A percentile compares a stretch with the other conserved stretches of the same genome.
These are phyloP conservation scores for Hololepta plana DNA, from an alignment of 2,888 invertebrate genomes.

Conservation along the genomic window DNA sequence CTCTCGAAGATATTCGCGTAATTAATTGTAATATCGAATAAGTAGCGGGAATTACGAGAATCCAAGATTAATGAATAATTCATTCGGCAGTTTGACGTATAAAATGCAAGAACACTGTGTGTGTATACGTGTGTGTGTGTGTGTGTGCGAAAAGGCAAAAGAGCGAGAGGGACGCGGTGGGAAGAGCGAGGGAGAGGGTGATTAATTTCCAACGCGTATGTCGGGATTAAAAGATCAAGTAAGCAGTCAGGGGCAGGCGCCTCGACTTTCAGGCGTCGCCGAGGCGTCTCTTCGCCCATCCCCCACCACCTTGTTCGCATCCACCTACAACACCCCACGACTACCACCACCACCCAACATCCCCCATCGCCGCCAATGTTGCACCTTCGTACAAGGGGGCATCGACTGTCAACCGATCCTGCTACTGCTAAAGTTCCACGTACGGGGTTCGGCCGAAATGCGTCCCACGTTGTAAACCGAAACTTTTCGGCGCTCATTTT, in stretches of 20 bases:
- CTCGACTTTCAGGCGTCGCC: slow-evolving; percentile 27
- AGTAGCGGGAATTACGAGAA: slow-evolving; percentile 23
- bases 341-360: background rate
- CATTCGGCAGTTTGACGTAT: slow-evolving; percentile 16
- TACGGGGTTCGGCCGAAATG: no score
- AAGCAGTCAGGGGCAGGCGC: slow-evolving; percentile 27
- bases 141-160: slow-evolving; percentile 3
- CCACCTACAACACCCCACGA: slow-evolving; percentile 5
- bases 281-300: slow-evolving; percentile 18
- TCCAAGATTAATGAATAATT: slow-evolving; percentile 26
- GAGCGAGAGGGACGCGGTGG: slow-evolving; percentile 3
- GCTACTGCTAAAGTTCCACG: no score
- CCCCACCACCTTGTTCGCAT: slow-evolving; percentile 14
- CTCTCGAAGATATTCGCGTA: no score
- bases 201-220: slow-evolving; percentile 29
- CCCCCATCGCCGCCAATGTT: no score
- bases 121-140: slow-evolving; percentile 7
- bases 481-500: no score
- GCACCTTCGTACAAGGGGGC: no score
- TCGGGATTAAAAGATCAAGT: slow-evolving; percentile 29
- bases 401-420: no score
- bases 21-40: slow-evolving; percentile 19
- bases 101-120: slow-evolving; percentile 7
- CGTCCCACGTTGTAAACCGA: no score
- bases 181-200: slow-evolving; percentile 18